A percentile compares a stretch with the other conserved stretches of the same genome.
Evolutionary conservation across 1,140 invertebrate species (phyloP).

Genomic region (Apis dorsata): DNA sequence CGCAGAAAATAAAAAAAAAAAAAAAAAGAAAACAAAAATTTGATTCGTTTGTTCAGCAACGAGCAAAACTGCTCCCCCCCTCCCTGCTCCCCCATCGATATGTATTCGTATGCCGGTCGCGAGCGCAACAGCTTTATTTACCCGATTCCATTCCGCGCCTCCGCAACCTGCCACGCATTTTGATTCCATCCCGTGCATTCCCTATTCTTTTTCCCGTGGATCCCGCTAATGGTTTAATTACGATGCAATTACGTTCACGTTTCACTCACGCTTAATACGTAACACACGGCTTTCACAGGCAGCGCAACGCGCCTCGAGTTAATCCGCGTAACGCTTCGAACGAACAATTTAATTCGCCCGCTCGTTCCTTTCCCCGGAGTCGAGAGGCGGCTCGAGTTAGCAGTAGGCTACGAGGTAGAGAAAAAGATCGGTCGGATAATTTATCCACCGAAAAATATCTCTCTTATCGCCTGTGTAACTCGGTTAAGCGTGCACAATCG

Average conservation of each 20-base stretch:
- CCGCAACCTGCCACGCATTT: not conserved
- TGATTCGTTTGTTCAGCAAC: slow-evolving; percentile 50
- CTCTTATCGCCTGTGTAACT: slow-evolving; percentile 36
- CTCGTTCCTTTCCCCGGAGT: slow-evolving; percentile 16
- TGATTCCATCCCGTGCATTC: slow-evolving; percentile 26
- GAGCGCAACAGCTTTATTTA: not conserved
- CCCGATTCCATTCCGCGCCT: not conserved
- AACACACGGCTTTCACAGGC: slow-evolving; percentile 29
- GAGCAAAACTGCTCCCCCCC: slow-evolving; percentile 28
- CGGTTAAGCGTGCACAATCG: slow-evolving; percentile 33
- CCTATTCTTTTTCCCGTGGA: slow-evolving; percentile 34
- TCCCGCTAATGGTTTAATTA: slow-evolving; percentile 57
- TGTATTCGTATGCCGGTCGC: not conserved
- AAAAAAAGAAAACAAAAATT: slow-evolving; percentile 35
- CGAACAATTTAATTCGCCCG: slow-evolving; percentile 4
- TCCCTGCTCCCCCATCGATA: not conserved
- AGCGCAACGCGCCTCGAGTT: slow-evolving; percentile 28
- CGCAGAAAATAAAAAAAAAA: not conserved
- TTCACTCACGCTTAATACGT: slow-evolving; percentile 41
- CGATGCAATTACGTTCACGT: slow-evolving; percentile 56
- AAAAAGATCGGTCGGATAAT: slow-evolving; percentile 29
- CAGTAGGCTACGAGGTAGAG: not conserved
- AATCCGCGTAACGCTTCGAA: slow-evolving; percentile 38
- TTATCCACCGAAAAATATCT: slow-evolving; percentile 30
- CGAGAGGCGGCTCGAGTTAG: not conserved